These are phyloP conservation scores for Chaenogobius annularis DNA, from an alignment of 2,113 vertebrate species.

Conservation along the genomic window DNA sequence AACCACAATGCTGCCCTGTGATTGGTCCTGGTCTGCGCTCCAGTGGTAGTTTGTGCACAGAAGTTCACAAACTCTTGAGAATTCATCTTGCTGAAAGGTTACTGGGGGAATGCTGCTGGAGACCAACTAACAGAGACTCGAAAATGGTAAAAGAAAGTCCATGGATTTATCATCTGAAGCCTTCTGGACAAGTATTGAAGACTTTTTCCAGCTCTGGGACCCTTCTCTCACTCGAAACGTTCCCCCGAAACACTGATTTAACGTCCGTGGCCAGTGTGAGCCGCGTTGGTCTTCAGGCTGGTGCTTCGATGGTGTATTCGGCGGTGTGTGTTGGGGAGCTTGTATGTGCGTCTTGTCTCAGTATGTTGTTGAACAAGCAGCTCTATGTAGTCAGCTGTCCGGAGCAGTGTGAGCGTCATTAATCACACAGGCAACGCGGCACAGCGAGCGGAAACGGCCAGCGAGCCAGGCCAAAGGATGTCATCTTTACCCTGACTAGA, in stretches of 20 bases:
- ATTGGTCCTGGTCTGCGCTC: no score
- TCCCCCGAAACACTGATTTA: constrained; percentile 56
- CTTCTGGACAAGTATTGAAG: no score
- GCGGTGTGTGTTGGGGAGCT: background rate
- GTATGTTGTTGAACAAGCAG: constrained; percentile 68
- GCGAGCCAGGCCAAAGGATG: constrained; percentile 23
- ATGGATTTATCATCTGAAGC: no score
- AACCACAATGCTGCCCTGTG: no score
- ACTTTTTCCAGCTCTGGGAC: no score
- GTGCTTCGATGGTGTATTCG: constrained; percentile 16
- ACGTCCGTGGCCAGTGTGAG: constrained; percentile 35
- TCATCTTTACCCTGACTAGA: constrained; percentile 44
- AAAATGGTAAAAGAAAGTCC: no score
- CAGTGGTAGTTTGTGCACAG: no score
- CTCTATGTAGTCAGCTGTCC: constrained; percentile 71
- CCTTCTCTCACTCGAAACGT: background rate
- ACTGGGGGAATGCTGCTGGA: no score
- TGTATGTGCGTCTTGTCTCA: constrained; percentile 41
- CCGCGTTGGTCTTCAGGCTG: constrained; percentile 40
- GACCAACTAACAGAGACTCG: no score
- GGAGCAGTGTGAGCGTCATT: constrained; percentile 61
- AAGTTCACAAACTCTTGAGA: no score
- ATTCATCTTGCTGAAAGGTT: no score
- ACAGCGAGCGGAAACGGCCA: constrained; percentile 23
- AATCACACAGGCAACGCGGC: constrained; percentile 68